Conservation (phyloP, 2,888 invertebrate genomes). For the Andricus curvator region DNA sequence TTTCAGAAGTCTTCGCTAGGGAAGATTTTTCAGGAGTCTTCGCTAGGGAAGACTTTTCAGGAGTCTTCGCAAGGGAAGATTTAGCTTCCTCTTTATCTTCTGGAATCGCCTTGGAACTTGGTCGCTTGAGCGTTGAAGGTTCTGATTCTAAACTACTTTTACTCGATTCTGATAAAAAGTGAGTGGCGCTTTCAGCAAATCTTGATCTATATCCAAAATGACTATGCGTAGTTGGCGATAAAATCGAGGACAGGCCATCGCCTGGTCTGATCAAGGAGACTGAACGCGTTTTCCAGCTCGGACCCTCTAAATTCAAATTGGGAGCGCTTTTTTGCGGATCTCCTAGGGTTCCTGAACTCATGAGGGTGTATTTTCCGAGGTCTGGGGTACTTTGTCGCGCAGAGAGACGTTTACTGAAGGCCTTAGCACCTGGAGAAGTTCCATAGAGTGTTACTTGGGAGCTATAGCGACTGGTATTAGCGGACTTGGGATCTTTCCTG, state of each 20-base stretch:
- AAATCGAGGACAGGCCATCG: constrained; percentile 48
- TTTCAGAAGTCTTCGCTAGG: too few relatives aligned
- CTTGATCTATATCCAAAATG: constrained; percentile 68
- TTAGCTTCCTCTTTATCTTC: constrained; percentile 9
- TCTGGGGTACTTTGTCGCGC: constrained; percentile 62
- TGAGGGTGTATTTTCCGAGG: constrained; percentile 59
- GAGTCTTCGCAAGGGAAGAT: not conserved
- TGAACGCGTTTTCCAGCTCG: constrained; percentile 55
- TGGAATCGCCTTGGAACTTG: constrained; percentile 13
- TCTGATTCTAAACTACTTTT: constrained; percentile 59
- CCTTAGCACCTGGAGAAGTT: constrained; percentile 64
- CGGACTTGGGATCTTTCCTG: constrained; percentile 58
- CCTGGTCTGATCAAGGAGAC: constrained; percentile 25
- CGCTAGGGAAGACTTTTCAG: too few relatives aligned
- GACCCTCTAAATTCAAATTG: constrained; percentile 61
- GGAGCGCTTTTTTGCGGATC: constrained; percentile 66
- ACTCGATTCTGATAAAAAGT: constrained; percentile 65
- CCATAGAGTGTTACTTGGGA: constrained; percentile 65
- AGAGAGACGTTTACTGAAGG: constrained; percentile 56
- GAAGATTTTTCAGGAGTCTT: too few relatives aligned
- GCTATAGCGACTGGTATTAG: constrained; percentile 59
- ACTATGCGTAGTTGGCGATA: constrained; percentile 51
- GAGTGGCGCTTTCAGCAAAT: constrained; percentile 65
- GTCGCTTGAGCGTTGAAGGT: constrained; percentile 34
- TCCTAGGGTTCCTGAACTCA: constrained; percentile 60